Conservation (phyloP, 2,797 vertebrate genomes). For the Cuculus canorus region DNA sequence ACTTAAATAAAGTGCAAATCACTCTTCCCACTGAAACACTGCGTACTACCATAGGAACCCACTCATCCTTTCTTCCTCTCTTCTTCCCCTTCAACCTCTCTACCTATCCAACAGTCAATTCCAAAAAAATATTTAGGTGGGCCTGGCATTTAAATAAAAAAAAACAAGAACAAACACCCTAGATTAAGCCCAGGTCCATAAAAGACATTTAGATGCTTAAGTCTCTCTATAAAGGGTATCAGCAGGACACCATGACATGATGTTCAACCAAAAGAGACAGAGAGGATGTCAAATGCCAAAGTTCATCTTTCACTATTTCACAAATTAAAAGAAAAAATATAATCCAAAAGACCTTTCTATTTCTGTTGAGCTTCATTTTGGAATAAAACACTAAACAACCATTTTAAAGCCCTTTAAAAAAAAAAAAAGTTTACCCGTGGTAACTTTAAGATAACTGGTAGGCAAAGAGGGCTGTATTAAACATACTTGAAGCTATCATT, state of each 20-base stretch:
- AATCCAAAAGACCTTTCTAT: slow-evolving; percentile 19
- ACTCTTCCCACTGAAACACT: neutral
- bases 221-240: slow-evolving; percentile 19
- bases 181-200: neutral
- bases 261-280: neutral
- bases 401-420: neutral
- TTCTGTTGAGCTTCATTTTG: neutral
- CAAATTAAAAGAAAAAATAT: neutral
- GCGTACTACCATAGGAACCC: neutral
- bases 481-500: neutral
- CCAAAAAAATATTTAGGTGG: neutral
- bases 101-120: neutral
- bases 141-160: neutral
- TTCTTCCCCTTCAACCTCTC: neutral
- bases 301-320: neutral
- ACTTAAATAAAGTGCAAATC: neutral
- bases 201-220: slow-evolving; percentile 6
- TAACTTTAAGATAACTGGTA: neutral
- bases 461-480: slow-evolving; percentile 62
- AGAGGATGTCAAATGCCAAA: neutral
- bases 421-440: neutral
- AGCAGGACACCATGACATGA: neutral
- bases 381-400: neutral
- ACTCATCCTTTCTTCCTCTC: neutral
- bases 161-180: neutral